A percentile compares a stretch with the other conserved stretches of the same genome.
Evolutionary conservation across 2,797 vertebrate species (phyloP).

Genomic region (Helostoma temminkii): DNA sequence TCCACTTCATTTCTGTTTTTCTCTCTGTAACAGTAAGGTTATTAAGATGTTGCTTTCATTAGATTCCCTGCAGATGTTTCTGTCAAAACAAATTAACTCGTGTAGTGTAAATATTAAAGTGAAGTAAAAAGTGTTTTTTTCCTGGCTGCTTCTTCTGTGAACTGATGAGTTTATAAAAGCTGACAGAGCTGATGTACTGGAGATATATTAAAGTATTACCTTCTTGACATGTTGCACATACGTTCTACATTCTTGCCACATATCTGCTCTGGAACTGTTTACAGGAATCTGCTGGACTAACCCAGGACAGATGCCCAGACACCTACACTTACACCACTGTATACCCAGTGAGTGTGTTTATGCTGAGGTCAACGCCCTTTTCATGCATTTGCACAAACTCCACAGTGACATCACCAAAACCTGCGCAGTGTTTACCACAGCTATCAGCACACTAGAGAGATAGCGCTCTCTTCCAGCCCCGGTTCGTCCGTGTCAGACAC

Average conservation of each 20-base stretch:
- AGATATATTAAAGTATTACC: conserved; percentile 19
- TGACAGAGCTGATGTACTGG: conserved; percentile 28
- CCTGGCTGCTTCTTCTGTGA: conserved; percentile 16
- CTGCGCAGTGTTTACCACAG: conserved; percentile 47
- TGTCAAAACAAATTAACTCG: conserved; percentile 62
- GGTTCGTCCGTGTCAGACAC: conserved; percentile 15
- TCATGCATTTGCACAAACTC: conserved; percentile 42
- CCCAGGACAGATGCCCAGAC: conserved; percentile 44
- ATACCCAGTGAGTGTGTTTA: conserved; percentile 30
- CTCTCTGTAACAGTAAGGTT: conserved; percentile 27
- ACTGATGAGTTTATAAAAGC: conserved; percentile 25
- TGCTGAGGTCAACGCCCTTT: conserved; percentile 47
- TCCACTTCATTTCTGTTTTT: conserved; percentile 43
- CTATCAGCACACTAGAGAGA: conserved; percentile 58
- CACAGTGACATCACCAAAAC: conserved; percentile 52
- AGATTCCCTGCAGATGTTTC: conserved; percentile 66
- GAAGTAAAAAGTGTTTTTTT: background rate
- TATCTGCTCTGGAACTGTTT: conserved; percentile 9
- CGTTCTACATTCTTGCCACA: conserved; percentile 23
- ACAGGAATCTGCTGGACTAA: conserved; percentile 34
- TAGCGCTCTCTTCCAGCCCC: conserved; percentile 32
- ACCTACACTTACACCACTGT: conserved; percentile 45
- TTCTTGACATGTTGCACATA: conserved; percentile 1
- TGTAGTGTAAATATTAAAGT: conserved; percentile 45
- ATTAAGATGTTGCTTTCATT: conserved; percentile 41